These are phyloP conservation scores for Spermophilus dauricus DNA, from an alignment of 2,113 vertebrate genomes.

Conservation along the genomic window DNA sequence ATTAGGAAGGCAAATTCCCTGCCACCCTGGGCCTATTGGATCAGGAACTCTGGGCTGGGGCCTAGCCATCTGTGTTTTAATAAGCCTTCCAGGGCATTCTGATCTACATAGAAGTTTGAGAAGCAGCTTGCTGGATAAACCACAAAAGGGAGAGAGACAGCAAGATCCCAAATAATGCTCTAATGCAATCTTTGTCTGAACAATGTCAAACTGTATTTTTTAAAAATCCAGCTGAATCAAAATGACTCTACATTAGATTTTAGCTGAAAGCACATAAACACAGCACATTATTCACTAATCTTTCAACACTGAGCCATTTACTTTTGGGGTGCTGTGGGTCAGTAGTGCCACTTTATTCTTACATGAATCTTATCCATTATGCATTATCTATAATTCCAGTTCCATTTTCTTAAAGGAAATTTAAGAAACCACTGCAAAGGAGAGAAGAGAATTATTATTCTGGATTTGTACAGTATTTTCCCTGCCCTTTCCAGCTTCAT, in stretches of 20 bases:
- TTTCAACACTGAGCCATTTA: neutral
- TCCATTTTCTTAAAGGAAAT: neutral
- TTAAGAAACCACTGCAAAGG: neutral
- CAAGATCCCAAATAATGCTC: neutral
- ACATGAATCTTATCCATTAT: neutral
- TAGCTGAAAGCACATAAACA: neutral
- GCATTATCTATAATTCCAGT: neutral
- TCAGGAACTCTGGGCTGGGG: neutral
- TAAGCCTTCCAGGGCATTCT: neutral
- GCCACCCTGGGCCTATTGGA: neutral
- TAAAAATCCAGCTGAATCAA: neutral
- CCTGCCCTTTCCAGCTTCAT: neutral
- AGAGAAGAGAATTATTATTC: neutral
- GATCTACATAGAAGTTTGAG: neutral
- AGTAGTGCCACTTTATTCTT: neutral
- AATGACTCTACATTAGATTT: neutral
- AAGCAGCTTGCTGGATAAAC: neutral
- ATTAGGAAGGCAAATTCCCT: neutral
- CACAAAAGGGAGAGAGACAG: neutral
- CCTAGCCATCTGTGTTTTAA: neutral
- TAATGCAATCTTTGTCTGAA: neutral
- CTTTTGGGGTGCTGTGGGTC: neutral
- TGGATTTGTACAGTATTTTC: neutral
- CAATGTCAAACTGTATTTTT: neutral
- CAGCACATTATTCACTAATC: neutral